phyloP scores from a whole-genome alignment of 2,888 invertebrate species.

The Stenotaenia linearis region DNA sequence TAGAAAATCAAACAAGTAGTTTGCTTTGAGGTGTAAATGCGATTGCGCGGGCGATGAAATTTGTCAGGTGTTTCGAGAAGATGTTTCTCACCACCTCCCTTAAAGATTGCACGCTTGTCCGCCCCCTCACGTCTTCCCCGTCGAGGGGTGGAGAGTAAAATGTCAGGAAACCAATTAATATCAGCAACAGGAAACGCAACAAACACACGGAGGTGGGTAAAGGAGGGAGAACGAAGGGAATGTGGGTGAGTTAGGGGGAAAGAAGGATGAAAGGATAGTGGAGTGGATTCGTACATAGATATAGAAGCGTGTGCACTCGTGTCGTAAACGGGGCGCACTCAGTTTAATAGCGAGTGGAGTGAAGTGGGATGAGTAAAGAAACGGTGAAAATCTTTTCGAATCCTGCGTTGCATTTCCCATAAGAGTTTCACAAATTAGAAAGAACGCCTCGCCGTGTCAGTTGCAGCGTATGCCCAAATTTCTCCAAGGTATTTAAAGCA shows the following conservation, averaged over 20 bases:
- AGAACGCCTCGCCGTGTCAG: constrained; percentile 11
- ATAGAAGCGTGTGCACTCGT: constrained; percentile 1
- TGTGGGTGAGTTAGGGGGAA: not conserved
- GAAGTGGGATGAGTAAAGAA: not conserved
- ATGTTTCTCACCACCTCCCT: not conserved
- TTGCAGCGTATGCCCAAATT: constrained; percentile 21
- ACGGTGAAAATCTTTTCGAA: not conserved
- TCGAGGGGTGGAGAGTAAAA: constrained; percentile 4
- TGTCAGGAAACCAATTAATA: constrained; percentile 9
- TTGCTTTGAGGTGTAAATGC: not conserved
- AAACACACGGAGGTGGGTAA: not conserved
- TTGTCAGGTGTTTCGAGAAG: not conserved
- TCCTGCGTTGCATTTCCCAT: constrained; percentile 9
- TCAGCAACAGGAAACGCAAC: not conserved
- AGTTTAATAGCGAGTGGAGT: not conserved
- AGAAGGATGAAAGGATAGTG: not conserved
- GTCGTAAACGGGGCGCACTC: constrained; percentile 5
- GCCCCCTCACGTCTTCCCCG: constrained; percentile 4
- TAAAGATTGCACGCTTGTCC: constrained; percentile 2
- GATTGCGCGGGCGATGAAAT: constrained; percentile 3
- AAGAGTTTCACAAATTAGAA: constrained; percentile 26
- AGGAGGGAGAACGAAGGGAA: too few species aligned
- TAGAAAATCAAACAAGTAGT: not conserved
- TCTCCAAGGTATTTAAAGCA: constrained; percentile 27
- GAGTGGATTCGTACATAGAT: not conserved